Base-by-base conservation (phyloP, 2,797 vertebrate genomes). In the Acrocephalus scirpaceus region DNA sequence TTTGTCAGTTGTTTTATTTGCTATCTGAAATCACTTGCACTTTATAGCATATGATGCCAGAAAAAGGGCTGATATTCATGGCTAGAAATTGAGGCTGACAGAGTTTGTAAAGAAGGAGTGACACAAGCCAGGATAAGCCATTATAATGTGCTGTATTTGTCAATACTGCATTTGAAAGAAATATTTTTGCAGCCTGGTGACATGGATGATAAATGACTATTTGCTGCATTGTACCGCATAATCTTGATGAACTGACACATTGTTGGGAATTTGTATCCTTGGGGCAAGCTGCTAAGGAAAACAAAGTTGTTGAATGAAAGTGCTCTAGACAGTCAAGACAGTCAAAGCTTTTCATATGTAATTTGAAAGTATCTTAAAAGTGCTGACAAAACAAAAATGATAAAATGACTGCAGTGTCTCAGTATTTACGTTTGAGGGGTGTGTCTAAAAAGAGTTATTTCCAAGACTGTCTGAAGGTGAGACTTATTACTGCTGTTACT, bases 1-100 rank as follows among this genome's bases (percentile, higher is more conserved):
- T 65, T 91, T 95, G 76, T 89, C 79, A 81, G 78, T 90, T 95
- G 50, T 90, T 78, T 90, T 93, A 84, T 64, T 88, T 92, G 48
- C 74, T 71, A 7, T 94, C 87, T 90, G 93, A 93, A 92, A 58
- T 91, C 61, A 21, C 67, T 93, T 67, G 53, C 50, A 80, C 57
- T 77, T 88, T 38, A 51, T 50, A 88, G 75, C 44, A 5, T 23
- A 18, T 64, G 66, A 88, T 88, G 34, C 70, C 89, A 78, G 85
- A 86, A 65, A n/a, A 92, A 72, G 40, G 34, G 29, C 66, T 95
- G 66, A 62, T 93, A 84, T 23, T 92, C 78, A 36, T 60, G 91
- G 34, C 79, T 66, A 94, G 72, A 83, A 96, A 94, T 56, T 80
- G 65, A 91, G 93, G 82, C 29, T 94, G 92, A 86, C 72, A 53